Conservation (phyloP, 2,888 invertebrate genomes). For the Gerosis bhagava region DNA sequence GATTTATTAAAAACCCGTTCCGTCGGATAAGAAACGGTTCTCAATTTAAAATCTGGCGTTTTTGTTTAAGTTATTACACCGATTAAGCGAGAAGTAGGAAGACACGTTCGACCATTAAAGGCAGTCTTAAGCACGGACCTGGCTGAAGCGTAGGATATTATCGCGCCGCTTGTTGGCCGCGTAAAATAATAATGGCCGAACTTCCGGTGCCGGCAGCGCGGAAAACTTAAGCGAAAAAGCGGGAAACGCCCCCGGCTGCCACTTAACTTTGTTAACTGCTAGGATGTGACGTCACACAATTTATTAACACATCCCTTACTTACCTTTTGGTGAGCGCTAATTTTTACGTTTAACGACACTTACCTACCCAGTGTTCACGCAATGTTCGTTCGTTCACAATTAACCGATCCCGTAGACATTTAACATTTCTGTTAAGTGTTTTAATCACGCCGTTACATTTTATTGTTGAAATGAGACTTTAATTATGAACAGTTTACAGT, state of each 20-base stretch:
- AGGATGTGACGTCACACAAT: constrained; percentile 79
- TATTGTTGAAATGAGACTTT: constrained; percentile 23
- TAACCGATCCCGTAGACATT: constrained; percentile 22
- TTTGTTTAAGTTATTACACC: constrained; percentile 78
- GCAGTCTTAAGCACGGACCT: constrained; percentile 55
- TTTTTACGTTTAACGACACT: constrained; percentile 64
- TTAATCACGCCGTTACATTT: constrained; percentile 24
- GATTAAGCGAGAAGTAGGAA: constrained; percentile 77
- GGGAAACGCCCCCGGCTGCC: constrained; percentile 74
- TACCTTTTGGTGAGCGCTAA: constrained; percentile 54
- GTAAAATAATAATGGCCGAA: constrained; percentile 83
- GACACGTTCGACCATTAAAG: constrained; percentile 77
- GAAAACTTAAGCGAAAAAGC: constrained; percentile 79
- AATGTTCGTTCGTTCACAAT: constrained; percentile 24
- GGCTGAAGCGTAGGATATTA: constrained; percentile 76
- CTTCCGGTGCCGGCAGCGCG: constrained; percentile 82
- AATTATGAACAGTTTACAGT: constrained; percentile 24
- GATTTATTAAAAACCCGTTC: constrained; percentile 14
- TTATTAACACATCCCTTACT: constrained; percentile 79
- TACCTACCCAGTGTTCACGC: constrained; percentile 39
- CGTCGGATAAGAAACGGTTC: constrained; percentile 18
- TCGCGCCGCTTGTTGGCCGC: constrained; percentile 83
- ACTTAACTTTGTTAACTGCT: constrained; percentile 71
- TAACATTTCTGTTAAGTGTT: constrained; percentile 24
- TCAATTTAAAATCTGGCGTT: constrained; percentile 66